Conservation (phyloP, 2,113 vertebrate genomes). For the Mirza zaza region DNA sequence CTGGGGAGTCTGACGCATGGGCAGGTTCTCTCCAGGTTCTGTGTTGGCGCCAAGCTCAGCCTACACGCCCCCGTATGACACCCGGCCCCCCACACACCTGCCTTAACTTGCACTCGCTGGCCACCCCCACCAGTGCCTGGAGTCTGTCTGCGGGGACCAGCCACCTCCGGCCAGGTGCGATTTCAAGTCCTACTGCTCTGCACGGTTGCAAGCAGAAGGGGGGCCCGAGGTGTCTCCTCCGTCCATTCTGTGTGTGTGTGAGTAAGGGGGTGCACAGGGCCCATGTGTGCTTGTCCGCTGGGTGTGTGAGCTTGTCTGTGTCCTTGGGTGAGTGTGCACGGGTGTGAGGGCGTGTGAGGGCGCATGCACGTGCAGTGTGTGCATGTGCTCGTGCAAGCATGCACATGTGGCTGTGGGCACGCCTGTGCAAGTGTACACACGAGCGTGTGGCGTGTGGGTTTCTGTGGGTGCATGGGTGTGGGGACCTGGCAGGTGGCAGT, state of each 20-base stretch:
- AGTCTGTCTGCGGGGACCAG: neutral
- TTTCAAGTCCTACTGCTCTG: neutral
- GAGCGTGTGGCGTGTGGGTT: accelerated
- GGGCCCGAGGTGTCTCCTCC: neutral
- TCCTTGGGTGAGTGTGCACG: neutral
- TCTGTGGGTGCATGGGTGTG: neutral
- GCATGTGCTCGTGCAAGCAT: no score
- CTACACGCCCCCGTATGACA: no score
- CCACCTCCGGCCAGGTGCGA: neutral
- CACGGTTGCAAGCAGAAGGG: neutral
- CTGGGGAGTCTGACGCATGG: neutral
- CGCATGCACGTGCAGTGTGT: neutral
- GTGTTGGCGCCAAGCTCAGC: neutral
- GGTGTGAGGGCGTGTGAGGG: accelerated
- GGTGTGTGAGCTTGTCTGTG: accelerated
- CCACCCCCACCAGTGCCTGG: accelerated
- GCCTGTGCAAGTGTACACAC: no score
- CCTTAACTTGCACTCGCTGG: neutral
- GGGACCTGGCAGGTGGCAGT: neutral
- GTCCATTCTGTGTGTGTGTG: accelerated
- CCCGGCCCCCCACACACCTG: neutral
- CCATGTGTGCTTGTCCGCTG: accelerated
- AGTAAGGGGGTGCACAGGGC: accelerated
- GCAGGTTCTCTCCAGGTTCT: neutral
- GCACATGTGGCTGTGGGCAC: no score